Conservation (phyloP, 2,113 vertebrate species). For the mouse (Mus musculus) region DNA sequence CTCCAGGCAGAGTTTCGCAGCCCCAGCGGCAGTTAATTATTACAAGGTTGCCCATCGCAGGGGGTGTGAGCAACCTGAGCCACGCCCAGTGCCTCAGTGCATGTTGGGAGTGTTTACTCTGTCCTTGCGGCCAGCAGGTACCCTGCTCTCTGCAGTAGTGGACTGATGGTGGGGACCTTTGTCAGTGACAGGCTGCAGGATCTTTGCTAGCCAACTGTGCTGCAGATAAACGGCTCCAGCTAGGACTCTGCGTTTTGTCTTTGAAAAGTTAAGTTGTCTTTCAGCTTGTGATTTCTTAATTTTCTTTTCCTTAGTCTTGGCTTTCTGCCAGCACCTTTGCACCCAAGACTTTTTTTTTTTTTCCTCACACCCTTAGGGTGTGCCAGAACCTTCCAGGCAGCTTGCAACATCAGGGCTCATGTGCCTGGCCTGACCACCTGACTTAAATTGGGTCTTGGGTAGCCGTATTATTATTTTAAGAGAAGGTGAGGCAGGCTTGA, state of each 20-base stretch:
- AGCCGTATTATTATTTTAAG: background rate
- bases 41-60: background rate
- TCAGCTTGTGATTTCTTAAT: background rate
- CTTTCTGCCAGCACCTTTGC: background rate
- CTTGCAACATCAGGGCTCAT: background rate
- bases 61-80: slow-evolving; percentile 61
- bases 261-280: background rate
- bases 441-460: background rate
- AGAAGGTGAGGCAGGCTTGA: background rate
- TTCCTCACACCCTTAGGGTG: no score
- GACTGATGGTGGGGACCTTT: background rate
- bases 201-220: background rate
- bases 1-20: accelerated
- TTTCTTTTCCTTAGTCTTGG: background rate
- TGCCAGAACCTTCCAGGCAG: background rate
- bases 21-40: background rate
- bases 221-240: background rate
- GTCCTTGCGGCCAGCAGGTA: slow-evolving; percentile 18
- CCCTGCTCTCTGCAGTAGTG: slow-evolving; percentile 57
- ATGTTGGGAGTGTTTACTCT: slow-evolving; percentile 83
- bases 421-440: background rate
- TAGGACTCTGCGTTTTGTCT: background rate
- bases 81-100: slow-evolving; percentile 84
- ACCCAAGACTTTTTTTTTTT: background rate
- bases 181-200: no score